Percentiles rank a stretch among this genome's conserved stretches.
Conservation (phyloP, 1,140 invertebrate genomes). For the Bombus turneri region DNA sequence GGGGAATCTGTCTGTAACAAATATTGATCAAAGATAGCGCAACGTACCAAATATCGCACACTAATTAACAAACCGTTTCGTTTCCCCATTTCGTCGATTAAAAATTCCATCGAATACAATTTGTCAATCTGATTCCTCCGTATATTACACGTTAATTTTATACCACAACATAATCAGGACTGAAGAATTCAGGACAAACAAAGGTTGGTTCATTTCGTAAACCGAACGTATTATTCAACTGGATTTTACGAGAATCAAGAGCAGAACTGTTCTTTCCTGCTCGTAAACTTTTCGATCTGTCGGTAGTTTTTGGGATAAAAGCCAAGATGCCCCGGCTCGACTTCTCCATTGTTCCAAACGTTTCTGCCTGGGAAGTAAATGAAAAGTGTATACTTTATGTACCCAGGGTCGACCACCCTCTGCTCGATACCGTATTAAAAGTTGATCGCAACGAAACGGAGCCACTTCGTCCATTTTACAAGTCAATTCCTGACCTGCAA, state of each 20-base stretch:
- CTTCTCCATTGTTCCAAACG: not conserved
- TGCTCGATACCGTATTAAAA: slow-evolving; percentile 14
- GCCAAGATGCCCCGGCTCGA: not conserved
- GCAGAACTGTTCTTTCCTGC: not conserved
- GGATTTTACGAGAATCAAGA: not conserved
- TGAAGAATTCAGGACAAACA: not conserved
- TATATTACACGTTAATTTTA: not conserved
- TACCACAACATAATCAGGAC: not conserved
- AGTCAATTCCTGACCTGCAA: slow-evolving; percentile 2
- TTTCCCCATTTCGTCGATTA: not conserved
- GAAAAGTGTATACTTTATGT: slow-evolving; percentile 11
- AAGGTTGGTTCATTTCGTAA: not conserved
- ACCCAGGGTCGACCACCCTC: not conserved
- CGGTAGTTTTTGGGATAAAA: slow-evolving; percentile 10
- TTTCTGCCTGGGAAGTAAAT: not conserved
- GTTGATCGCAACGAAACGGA: slow-evolving; percentile 4
- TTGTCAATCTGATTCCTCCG: not conserved
- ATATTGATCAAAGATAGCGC: not conserved
- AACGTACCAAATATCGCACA: not conserved
- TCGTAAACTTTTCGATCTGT: slow-evolving; percentile 4
- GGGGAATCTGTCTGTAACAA: not conserved
- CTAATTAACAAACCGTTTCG: not conserved
- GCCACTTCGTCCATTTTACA: not conserved
- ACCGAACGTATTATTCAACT: not conserved
- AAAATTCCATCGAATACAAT: not conserved